Percentiles rank a stretch among this genome's conserved stretches.
Conservation (phyloP, 2,888 invertebrate genomes). For the Amaurobius ferox region DNA sequence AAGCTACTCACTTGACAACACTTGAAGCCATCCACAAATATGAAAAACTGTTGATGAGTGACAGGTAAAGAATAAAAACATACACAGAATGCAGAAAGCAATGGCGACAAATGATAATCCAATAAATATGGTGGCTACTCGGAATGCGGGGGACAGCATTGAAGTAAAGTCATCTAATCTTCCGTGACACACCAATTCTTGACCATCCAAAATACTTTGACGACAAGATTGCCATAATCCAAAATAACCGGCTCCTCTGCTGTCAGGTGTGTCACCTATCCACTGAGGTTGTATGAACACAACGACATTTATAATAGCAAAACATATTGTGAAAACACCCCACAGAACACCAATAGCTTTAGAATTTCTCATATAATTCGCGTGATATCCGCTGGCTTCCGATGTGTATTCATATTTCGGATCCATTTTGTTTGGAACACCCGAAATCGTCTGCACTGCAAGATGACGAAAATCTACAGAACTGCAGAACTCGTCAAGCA, state of each 20-base stretch:
- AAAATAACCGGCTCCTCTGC: constrained; percentile 87
- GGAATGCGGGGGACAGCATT: constrained; percentile 89
- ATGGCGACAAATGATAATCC: constrained; percentile 90
- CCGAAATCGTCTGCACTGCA: not conserved
- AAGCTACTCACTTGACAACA: constrained; percentile 88
- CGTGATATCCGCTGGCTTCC: constrained; percentile 65
- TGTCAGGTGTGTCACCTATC: constrained; percentile 86
- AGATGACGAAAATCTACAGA: not conserved
- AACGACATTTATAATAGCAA: constrained; percentile 95
- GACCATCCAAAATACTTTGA: constrained; percentile 82
- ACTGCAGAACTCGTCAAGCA: constrained; percentile 39
- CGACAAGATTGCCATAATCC: constrained; percentile 94
- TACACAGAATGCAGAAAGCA: constrained; percentile 88
- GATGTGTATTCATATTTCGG: constrained; percentile 67
- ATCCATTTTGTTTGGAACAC: constrained; percentile 55
- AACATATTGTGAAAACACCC: constrained; percentile 98
- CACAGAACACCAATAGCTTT: constrained; percentile 95
- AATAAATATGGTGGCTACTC: constrained; percentile 91
- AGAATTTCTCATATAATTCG: constrained; percentile 76
- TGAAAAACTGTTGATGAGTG: constrained; percentile 95
- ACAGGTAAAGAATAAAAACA: constrained; percentile 94
- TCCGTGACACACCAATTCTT: constrained; percentile 88
- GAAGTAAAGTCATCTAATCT: constrained; percentile 88
- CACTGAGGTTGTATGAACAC: constrained; percentile 95
- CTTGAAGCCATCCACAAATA: constrained; percentile 95